Percentiles rank a stretch among this genome's conserved stretches.
Evolutionary conservation across 2,113 vertebrate species (phyloP).

Genomic region (Silurus glanis): DNA sequence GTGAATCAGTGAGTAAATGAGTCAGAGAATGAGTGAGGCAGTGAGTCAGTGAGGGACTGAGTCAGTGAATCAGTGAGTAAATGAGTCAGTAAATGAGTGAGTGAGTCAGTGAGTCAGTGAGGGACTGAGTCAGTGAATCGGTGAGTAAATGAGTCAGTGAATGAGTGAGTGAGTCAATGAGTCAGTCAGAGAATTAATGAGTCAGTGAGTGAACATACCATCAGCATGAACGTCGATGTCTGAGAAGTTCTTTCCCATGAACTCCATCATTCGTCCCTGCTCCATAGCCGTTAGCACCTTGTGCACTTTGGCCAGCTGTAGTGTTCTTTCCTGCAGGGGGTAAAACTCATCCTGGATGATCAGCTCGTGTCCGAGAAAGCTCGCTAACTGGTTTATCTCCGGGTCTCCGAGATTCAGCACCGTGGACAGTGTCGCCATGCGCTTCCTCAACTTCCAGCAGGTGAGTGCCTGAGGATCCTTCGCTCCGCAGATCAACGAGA

Average conservation of each 20-base stretch:
- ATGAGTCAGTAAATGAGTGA: background rate
- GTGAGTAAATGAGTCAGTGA: background rate
- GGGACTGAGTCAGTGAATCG: background rate
- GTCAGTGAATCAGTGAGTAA: background rate
- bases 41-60: background rate
- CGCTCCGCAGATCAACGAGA: constrained; percentile 38
- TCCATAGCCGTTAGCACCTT: constrained; percentile 47
- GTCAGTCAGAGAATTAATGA: background rate
- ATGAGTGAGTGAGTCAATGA: background rate
- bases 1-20: too few relatives aligned
- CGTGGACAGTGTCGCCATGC: constrained; percentile 50
- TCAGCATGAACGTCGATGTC: constrained; percentile 44
- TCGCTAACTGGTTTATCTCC: constrained; percentile 49
- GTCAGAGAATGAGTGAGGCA: too few relatives aligned
- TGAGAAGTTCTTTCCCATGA: constrained; percentile 50
- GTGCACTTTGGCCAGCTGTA: constrained; percentile 43
- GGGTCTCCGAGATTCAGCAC: constrained; percentile 53
- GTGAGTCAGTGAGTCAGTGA: background rate
- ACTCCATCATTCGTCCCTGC: constrained; percentile 46
- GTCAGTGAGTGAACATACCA: constrained; percentile 16
- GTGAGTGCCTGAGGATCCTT: constrained; percentile 43
- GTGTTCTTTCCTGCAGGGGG: constrained; percentile 46
- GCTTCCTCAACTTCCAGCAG: constrained; percentile 51
- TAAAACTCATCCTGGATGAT: constrained; percentile 44
- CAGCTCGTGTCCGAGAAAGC: constrained; percentile 51